Evolutionary conservation across 2,888 invertebrate species (phyloP).

Genomic region (Nebria salina): DNA sequence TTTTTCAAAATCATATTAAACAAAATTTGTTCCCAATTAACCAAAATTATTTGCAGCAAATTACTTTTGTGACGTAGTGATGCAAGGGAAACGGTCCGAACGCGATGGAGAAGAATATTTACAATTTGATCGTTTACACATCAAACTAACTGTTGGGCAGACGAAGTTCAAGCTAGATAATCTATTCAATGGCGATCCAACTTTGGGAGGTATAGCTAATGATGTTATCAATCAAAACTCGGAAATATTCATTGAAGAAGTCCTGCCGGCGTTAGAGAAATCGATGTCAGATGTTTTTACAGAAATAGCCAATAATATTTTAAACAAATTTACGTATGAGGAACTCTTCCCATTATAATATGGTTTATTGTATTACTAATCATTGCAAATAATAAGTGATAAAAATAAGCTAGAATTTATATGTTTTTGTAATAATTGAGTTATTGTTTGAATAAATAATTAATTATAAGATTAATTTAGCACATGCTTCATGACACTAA

Average conservation of each 20-base stretch:
- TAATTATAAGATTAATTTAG: neutral
- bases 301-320: conserved; percentile 76
- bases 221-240: conserved; percentile 75
- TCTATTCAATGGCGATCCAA: conserved; percentile 73
- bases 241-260: conserved; percentile 73
- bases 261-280: conserved; percentile 72
- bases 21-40: too few relatives aligned
- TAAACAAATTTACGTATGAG: conserved; percentile 73
- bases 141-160: conserved; percentile 69
- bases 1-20: too few relatives aligned
- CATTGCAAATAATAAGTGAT: too few relatives aligned
- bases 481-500: too few relatives aligned
- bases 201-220: conserved; percentile 73
- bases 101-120: conserved; percentile 66
- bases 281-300: conserved; percentile 73
- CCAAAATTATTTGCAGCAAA: conserved; percentile 65
- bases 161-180: conserved; percentile 72
- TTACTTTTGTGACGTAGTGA: conserved; percentile 71
- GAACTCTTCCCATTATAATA: conserved; percentile 70
- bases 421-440: neutral
- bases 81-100: conserved; percentile 69
- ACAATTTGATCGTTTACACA: conserved; percentile 72
- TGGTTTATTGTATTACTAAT: too few relatives aligned
- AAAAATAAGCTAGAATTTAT: too few relatives aligned
- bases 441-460: neutral